A percentile compares a stretch with the other conserved stretches of the same genome.
phyloP scores from a whole-genome alignment of 2,888 invertebrate genomes.

The Crocallis elinguaria region DNA sequence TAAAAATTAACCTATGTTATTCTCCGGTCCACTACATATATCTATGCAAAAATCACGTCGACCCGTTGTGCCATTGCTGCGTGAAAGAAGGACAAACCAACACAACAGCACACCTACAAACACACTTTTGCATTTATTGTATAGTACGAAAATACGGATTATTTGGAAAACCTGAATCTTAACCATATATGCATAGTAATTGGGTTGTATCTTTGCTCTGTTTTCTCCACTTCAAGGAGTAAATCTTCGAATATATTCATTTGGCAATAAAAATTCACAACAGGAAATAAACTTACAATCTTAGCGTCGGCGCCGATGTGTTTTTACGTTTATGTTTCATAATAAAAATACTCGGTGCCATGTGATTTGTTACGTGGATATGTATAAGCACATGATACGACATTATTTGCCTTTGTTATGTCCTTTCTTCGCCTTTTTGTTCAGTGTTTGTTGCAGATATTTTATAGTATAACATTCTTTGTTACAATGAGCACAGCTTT shows the following conservation, averaged over 20 bases:
- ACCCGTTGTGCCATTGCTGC: too few species aligned
- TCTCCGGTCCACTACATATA: too few species aligned
- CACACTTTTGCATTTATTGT: too few species aligned
- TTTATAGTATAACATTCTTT: conserved; percentile 8
- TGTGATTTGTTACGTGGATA: conserved; percentile 35
- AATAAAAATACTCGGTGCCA: conserved; percentile 37
- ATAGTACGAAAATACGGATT: too few species aligned
- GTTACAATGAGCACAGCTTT: conserved; percentile 7
- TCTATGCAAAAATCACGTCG: too few species aligned
- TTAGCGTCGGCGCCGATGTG: conserved; percentile 32
- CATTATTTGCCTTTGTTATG: conserved; percentile 24
- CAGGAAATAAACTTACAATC: conserved; percentile 38
- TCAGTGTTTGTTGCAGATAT: conserved; percentile 13
- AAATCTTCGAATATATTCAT: conserved; percentile 35
- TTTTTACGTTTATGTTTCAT: conserved; percentile 37
- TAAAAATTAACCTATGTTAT: too few species aligned
- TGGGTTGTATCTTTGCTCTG: conserved; percentile 12
- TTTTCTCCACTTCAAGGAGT: conserved; percentile 28
- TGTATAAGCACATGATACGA: conserved; percentile 32
- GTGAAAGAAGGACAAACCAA: too few species aligned
- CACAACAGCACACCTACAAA: too few species aligned
- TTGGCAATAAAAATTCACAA: conserved; percentile 38
- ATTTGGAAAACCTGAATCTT: too few species aligned
- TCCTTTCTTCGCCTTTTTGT: conserved; percentile 15
- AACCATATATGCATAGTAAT: too few species aligned